Percentiles rank a stretch among this genome's conserved stretches.
Conservation (phyloP, 1,140 invertebrate genomes). For the Pseudomyrmex gracilis region DNA sequence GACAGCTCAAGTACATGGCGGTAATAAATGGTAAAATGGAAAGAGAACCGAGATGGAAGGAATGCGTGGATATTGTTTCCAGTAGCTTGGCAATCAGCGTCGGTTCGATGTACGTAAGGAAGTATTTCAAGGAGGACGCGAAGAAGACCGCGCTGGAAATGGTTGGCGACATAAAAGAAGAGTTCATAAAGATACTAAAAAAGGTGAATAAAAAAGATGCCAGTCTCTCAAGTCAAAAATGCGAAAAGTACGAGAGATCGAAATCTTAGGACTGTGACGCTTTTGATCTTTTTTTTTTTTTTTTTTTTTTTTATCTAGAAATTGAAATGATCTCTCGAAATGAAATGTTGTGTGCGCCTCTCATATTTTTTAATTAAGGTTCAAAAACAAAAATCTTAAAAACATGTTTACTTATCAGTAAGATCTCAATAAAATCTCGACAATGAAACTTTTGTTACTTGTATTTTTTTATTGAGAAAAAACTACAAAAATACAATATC, state of each 20-base stretch:
- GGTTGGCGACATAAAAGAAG: constrained; percentile 91
- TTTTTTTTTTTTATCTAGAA: constrained; percentile 9
- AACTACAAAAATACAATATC: neutral
- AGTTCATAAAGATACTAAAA: constrained; percentile 83
- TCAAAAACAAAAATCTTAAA: neutral
- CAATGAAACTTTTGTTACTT: neutral
- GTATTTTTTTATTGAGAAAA: neutral
- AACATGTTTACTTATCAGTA: constrained; percentile 1
- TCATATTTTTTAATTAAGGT: neutral
- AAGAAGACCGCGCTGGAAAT: constrained; percentile 92
- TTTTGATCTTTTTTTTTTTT: too few relatives aligned
- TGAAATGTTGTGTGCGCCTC: neutral
- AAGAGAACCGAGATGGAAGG: constrained; percentile 93
- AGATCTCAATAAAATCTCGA: neutral
- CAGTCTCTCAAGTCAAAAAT: neutral
- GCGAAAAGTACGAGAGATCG: neutral
- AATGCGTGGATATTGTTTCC: constrained; percentile 91
- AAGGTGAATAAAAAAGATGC: constrained; percentile 56
- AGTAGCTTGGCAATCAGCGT: constrained; percentile 92
- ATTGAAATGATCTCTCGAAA: constrained; percentile 7
- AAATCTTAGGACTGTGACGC: neutral
- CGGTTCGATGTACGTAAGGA: constrained; percentile 91
- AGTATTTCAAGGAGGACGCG: constrained; percentile 90
- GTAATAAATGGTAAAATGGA: constrained; percentile 91
- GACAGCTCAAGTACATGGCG: constrained; percentile 91